A percentile compares a stretch with the other conserved stretches of the same genome.
These are phyloP conservation scores for Ficedula albicollis DNA, from an alignment of 2,797 vertebrate species.

Conservation along the genomic window DNA sequence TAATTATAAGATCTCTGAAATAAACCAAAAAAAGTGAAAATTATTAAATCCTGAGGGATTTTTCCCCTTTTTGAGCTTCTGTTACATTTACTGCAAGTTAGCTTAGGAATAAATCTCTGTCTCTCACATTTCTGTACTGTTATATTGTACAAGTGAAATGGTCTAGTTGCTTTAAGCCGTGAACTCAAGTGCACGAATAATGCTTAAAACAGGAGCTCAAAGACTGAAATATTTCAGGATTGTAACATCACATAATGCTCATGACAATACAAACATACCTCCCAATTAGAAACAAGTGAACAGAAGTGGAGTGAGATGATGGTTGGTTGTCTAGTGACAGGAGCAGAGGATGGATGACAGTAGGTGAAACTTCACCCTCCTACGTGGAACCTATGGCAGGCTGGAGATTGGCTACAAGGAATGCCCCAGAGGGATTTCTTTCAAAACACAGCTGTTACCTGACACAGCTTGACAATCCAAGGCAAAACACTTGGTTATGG, in stretches of 20 bases:
- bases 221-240: background rate
- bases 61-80: background rate
- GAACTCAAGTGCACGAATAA: background rate
- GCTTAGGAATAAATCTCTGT: background rate
- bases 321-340: background rate
- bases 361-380: background rate
- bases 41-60: background rate
- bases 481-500: background rate
- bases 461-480: slow-evolving; percentile 8
- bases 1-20: background rate
- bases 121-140: background rate
- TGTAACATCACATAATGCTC: rapidly evolving
- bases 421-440: slow-evolving; percentile 11
- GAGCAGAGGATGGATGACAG: background rate
- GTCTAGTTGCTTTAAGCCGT: background rate
- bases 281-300: background rate
- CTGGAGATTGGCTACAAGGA: background rate
- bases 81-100: background rate
- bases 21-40: background rate
- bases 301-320: background rate
- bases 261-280: rapidly evolving
- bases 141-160: background rate
- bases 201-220: background rate
- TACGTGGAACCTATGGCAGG: background rate
- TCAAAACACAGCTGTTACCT: slow-evolving; percentile 34